Evolutionary conservation across 2,113 vertebrate genomes (phyloP), one percentile per base, ranked within the genome.

Genomic region (Nycticebus coucang): DNA sequence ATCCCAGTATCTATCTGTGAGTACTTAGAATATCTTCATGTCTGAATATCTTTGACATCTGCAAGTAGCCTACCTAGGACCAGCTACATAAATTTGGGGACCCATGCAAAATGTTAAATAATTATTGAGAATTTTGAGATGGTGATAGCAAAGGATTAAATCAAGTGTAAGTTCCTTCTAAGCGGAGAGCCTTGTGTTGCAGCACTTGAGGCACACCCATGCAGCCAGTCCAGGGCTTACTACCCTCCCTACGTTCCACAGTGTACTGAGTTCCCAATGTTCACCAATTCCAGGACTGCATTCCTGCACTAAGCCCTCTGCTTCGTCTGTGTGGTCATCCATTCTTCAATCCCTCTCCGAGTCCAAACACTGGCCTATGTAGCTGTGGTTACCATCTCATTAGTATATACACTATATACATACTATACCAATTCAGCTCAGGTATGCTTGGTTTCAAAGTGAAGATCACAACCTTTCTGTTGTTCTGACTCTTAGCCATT

Each of bases 51-150:
- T 79, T 62, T n/a, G 50, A 59, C 21, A 55, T 66, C 33, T 45
- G 2, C 35, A 71, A 71, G 45, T 41, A 35, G 41, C n/a, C 53
- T 62, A 21, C 19, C 17, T 7, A 60, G 50, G 30, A 91, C 11
- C 33, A 88, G 30, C 24, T 71, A n/a, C 0, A 18, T 79, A 21
- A 92, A 74, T 82, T 85, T n/a, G 50, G 57, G 30, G 2, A 22
- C 62, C 7, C 0, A 13, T 59, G 37, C 3, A 87, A 86, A 87
- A 80, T 24, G 4, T n/a, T 62, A 10, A 72, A 60, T 81, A n/a
- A 28, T 33, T 33, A 19, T 26, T 91, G 62, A 62, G 30, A 72
- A 72, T 84, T 93, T 96, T 24, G 68, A 91, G 71, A 55, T 68
- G 26, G 10, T 74, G 17, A 79, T 17, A 79, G 28, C 11, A 57